Evolutionary conservation across 2,113 vertebrate genomes (phyloP).

Genomic region (Sakesphorus luctuosus): DNA sequence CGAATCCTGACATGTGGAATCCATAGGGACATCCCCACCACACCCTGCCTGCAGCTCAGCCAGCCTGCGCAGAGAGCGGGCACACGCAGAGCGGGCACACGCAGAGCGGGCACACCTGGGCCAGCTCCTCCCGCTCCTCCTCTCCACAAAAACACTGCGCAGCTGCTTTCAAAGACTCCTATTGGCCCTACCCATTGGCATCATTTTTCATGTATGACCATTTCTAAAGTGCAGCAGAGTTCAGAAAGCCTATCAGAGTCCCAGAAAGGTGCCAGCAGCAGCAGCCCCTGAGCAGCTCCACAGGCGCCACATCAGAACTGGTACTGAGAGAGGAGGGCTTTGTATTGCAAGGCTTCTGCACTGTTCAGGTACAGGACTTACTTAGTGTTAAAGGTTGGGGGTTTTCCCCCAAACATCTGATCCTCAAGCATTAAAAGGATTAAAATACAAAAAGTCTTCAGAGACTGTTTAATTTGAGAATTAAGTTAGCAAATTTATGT

Average conservation of each 20-base stretch:
- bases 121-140: background rate
- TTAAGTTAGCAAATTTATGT: background rate
- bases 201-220: conserved; percentile 16
- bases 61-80: no score
- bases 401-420: background rate
- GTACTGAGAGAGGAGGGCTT: conserved; percentile 39
- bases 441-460: background rate
- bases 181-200: conserved; percentile 43
- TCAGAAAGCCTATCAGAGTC: conserved; percentile 58
- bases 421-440: background rate
- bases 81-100: background rate
- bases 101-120: background rate
- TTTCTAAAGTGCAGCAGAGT: conserved; percentile 74
- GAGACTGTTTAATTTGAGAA: conserved; percentile 28
- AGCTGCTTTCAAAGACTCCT: background rate
- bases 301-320: conserved; percentile 18
- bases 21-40: background rate
- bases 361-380: conserved; percentile 4
- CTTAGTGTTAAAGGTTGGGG: conserved; percentile 6
- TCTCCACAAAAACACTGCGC: background rate
- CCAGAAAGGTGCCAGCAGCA: conserved; percentile 54
- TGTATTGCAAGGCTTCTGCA: conserved; percentile 54
- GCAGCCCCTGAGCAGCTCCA: background rate
- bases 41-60: background rate
- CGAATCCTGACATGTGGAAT: background rate